These are phyloP conservation scores for Mobula birostris DNA, from an alignment of 2,113 vertebrate species.

Conservation along the genomic window DNA sequence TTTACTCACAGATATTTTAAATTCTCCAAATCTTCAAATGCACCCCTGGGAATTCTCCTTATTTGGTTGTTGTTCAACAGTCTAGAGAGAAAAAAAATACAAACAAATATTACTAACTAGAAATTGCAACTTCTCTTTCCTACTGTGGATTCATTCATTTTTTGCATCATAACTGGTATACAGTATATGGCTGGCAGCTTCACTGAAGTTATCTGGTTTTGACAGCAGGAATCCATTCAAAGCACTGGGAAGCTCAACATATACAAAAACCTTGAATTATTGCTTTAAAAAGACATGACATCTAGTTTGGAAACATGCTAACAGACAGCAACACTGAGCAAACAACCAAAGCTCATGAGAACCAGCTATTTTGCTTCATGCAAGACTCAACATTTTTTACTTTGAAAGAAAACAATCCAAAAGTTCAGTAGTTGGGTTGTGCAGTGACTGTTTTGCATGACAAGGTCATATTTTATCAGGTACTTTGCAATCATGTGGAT, in stretches of 20 bases:
- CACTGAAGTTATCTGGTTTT: neutral
- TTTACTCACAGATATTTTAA: conserved; percentile 96
- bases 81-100: conserved; percentile 51
- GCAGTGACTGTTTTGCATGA: no score
- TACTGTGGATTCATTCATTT: neutral
- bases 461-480: no score
- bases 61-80: conserved; percentile 97
- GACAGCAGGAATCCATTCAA: neutral
- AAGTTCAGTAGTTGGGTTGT: no score
- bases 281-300: neutral
- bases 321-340: neutral
- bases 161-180: neutral
- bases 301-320: neutral
- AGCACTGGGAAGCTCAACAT: neutral
- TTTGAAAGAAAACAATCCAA: neutral
- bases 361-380: neutral
- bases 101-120: neutral
- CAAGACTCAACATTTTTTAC: neutral
- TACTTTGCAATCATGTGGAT: no score
- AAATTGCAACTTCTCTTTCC: neutral
- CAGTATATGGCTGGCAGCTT: neutral
- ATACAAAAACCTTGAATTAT: neutral
- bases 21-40: conserved; percentile 94
- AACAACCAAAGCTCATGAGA: neutral
- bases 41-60: conserved; percentile 76